Conservation (phyloP, 2,888 invertebrate genomes). For the Drosophila peninsularis region DNA sequence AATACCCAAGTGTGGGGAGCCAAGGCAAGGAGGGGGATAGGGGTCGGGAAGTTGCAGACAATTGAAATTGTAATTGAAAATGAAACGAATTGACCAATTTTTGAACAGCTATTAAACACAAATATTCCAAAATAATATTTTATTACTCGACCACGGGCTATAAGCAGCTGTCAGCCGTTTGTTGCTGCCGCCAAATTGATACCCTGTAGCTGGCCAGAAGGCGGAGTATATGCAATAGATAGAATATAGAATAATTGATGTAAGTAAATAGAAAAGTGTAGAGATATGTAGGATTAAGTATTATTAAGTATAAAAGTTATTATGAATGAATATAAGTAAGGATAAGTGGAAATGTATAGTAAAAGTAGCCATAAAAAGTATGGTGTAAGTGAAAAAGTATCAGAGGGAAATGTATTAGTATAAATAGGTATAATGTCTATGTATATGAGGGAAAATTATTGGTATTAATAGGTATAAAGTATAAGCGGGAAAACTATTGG, state of each 20-base stretch:
- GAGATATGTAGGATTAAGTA: no score
- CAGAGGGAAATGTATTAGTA: no score
- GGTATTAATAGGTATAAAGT: no score
- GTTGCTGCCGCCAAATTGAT: slow-evolving; percentile 60
- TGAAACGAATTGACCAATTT: slow-evolving; percentile 56
- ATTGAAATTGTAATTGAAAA: slow-evolving; percentile 58
- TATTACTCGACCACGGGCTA: slow-evolving; percentile 42
- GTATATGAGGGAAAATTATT: no score
- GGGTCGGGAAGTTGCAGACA: slow-evolving; percentile 26
- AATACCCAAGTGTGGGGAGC: neutral
- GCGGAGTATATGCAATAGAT: neutral
- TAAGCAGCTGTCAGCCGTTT: slow-evolving; percentile 58
- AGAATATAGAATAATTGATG: no score
- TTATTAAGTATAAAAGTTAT: no score
- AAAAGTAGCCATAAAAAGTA: neutral
- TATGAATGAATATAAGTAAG: neutral
- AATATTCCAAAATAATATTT: slow-evolving; percentile 56
- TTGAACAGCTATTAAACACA: slow-evolving; percentile 56
- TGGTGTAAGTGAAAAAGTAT: neutral
- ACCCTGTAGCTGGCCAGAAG: slow-evolving; percentile 13
- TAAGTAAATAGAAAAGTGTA: no score
- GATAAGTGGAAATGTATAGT: neutral
- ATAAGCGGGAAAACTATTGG: no score
- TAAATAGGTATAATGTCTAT: no score
- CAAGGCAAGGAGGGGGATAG: neutral